These are phyloP conservation scores for Hylia prasina DNA, from an alignment of 2,113 vertebrate species.

Conservation along the genomic window DNA sequence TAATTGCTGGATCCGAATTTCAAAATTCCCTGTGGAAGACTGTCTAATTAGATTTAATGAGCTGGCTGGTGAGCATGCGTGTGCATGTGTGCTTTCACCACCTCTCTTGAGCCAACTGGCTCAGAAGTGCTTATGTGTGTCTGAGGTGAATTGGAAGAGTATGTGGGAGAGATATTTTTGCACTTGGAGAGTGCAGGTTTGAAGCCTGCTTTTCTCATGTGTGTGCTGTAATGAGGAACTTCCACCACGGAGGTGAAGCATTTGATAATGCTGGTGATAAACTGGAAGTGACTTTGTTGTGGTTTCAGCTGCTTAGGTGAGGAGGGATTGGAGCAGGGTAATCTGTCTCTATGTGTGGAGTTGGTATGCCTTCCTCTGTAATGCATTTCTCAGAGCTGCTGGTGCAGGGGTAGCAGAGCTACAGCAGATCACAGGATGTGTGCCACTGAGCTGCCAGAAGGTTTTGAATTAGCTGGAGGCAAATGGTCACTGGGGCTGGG, in stretches of 20 bases:
- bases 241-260: background rate
- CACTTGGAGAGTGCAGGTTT: background rate
- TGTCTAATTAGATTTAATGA: constrained; percentile 44
- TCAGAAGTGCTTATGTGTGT: background rate
- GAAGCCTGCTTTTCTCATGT: background rate
- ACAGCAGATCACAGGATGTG: background rate
- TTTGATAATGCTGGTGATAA: background rate
- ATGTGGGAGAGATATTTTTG: background rate
- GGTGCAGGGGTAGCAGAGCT: background rate
- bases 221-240: background rate
- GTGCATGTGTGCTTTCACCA: background rate
- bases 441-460: background rate
- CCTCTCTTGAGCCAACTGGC: background rate
- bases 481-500: background rate
- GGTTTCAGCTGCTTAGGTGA: background rate
- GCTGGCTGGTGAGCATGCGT: constrained; percentile 15
- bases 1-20: constrained; percentile 22
- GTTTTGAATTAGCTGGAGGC: background rate
- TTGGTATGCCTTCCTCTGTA: background rate
- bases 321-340: background rate
- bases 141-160: background rate
- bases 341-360: background rate
- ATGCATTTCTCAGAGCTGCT: background rate
- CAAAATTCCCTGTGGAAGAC: constrained; percentile 17
- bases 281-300: background rate